Conservation (phyloP, 1,140 invertebrate species). For the Archivesica marissinica region DNA sequence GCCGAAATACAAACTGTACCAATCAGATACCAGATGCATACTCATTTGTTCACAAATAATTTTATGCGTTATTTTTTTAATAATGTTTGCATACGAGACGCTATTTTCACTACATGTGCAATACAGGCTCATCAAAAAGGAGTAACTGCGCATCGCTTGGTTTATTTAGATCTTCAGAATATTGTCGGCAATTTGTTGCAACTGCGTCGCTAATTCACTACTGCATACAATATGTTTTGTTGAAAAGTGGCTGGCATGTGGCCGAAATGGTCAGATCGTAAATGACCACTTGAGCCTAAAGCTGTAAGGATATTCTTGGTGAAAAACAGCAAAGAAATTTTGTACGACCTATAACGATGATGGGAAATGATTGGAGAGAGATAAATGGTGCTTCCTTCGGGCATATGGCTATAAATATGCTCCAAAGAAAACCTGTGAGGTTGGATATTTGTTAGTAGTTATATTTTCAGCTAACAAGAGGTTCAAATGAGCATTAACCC, state of each 20-base stretch:
- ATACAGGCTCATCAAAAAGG: neutral
- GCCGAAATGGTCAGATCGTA: slow-evolving; percentile 24
- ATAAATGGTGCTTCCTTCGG: neutral
- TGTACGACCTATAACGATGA: slow-evolving; percentile 5
- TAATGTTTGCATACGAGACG: neutral
- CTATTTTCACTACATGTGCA: slow-evolving; percentile 8
- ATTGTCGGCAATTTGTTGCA: neutral
- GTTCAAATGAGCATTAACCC: too few relatives aligned
- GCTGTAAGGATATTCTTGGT: neutral
- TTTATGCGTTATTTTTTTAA: neutral
- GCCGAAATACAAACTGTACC: slow-evolving; percentile 9
- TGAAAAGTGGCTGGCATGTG: slow-evolving; percentile 19
- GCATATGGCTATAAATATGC: neutral
- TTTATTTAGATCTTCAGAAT: slow-evolving; percentile 29
- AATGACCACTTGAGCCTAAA: slow-evolving; percentile 36
- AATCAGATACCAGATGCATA: neutral
- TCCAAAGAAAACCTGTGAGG: neutral
- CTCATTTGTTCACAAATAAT: neutral
- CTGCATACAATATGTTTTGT: neutral
- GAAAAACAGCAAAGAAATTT: neutral
- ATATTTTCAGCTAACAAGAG: too few relatives aligned
- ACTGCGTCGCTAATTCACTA: too few relatives aligned
- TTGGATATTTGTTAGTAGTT: too few relatives aligned
- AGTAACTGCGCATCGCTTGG: neutral
- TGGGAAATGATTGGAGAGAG: slow-evolving; percentile 4